Evolutionary conservation across 92 coral and sea anemone genomes (phyloP).

Genomic region (Parazoanthus darwini): DNA sequence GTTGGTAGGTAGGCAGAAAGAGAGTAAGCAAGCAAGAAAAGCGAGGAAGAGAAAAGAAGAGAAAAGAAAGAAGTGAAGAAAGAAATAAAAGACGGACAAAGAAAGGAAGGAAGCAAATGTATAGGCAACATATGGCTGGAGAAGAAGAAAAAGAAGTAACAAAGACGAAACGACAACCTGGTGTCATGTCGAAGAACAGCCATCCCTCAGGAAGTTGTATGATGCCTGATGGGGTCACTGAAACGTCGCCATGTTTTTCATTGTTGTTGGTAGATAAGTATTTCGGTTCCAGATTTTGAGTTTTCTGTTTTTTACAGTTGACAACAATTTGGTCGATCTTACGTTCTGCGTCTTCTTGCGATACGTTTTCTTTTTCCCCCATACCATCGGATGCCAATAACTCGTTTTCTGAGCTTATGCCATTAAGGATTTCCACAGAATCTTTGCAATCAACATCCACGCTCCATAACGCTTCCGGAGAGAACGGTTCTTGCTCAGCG

Average conservation of each 20-base stretch:
- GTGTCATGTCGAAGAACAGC: conserved; percentile 1
- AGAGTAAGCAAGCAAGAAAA: no score
- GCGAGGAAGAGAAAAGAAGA: no score
- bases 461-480: background rate
- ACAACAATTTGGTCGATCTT: background rate
- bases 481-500: conserved; percentile 1
- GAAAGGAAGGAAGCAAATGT: background rate
- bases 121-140: background rate
- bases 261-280: background rate
- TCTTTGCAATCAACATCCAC: background rate
- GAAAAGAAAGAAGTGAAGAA: no score
- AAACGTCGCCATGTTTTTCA: background rate
- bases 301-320: background rate
- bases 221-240: conserved; percentile 5
- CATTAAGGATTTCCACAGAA: background rate
- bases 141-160: no score
- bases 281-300: background rate
- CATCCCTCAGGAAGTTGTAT: conserved; percentile 1
- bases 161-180: background rate
- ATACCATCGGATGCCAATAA: background rate
- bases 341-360: background rate
- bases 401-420: background rate
- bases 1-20: no score
- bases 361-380: background rate
- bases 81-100: no score